Conservation (phyloP, 2,113 vertebrate species). For the Climacteris rufus region DNA sequence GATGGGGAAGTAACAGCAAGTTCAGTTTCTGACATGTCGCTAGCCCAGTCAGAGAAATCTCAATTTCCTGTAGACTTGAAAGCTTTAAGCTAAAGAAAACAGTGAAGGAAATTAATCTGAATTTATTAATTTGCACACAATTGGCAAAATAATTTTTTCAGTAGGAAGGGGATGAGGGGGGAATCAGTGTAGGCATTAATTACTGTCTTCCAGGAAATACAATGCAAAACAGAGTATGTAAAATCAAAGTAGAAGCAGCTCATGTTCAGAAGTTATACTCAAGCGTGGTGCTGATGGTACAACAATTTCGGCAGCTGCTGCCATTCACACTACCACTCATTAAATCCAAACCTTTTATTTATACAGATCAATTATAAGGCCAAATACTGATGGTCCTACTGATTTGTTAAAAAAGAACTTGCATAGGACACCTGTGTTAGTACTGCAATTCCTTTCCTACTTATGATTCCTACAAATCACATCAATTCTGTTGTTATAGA, state of each 20-base stretch:
- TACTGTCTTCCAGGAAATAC: neutral
- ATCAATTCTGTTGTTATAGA: neutral
- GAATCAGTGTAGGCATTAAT: neutral
- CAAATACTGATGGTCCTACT: neutral
- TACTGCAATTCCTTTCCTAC: neutral
- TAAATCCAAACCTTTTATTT: neutral
- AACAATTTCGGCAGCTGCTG: neutral
- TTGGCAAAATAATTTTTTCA: neutral
- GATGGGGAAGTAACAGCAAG: neutral
- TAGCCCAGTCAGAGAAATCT: neutral
- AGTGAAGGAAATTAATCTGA: neutral
- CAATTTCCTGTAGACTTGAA: neutral
- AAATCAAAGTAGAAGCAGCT: neutral
- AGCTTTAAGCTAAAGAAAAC: neutral
- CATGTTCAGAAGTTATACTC: neutral
- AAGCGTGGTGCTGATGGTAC: neutral
- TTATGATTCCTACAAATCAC: neutral
- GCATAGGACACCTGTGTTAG: neutral
- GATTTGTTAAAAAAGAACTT: neutral
- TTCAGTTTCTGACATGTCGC: neutral
- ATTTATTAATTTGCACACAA: neutral
- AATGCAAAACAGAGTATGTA: neutral
- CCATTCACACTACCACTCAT: neutral
- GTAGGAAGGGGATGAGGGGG: accelerated
- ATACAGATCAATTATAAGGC: neutral